Percentiles rank a stretch among this genome's conserved stretches.
Evolutionary conservation across 2,113 vertebrate species (phyloP).

Genomic region (Gallinago paraguaiae): DNA sequence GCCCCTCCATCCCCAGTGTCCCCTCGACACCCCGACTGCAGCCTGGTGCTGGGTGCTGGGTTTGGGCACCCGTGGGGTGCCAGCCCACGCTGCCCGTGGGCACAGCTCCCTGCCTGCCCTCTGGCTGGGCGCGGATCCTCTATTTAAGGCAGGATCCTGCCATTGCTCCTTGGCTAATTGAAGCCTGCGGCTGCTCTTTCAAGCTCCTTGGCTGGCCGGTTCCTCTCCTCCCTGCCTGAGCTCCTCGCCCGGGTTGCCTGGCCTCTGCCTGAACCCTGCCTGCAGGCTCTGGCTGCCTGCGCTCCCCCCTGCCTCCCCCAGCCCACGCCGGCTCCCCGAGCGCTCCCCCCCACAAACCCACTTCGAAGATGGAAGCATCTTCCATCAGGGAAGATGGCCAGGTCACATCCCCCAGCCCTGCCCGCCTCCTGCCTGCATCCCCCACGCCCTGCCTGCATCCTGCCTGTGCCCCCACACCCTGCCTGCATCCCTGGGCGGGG

Average conservation of each 20-base stretch:
- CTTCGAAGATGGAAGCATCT: not conserved
- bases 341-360: not conserved
- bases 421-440: not conserved
- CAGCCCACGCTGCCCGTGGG: not conserved
- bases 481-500: not conserved
- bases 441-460: not conserved
- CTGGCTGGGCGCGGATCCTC: not conserved
- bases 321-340: not conserved
- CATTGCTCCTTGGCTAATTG: not conserved
- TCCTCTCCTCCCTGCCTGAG: not conserved
- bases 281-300: not conserved
- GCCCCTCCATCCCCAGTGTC: not conserved
- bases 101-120: not conserved
- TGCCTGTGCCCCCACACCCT: not conserved
- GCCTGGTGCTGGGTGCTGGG: not conserved
- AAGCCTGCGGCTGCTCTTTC: conserved; percentile 10
- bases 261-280: conserved; percentile 45
- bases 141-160: conserved; percentile 31
- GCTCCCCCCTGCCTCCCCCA: not conserved
- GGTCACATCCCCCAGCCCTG: not conserved
- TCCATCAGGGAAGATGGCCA: not conserved
- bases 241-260: not conserved
- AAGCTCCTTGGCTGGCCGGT: not conserved
- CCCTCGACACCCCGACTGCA: rapidly evolving
- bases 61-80: not conserved